Evolutionary conservation across 2,113 vertebrate genomes (phyloP).

Genomic region (Stegastes partitus): DNA sequence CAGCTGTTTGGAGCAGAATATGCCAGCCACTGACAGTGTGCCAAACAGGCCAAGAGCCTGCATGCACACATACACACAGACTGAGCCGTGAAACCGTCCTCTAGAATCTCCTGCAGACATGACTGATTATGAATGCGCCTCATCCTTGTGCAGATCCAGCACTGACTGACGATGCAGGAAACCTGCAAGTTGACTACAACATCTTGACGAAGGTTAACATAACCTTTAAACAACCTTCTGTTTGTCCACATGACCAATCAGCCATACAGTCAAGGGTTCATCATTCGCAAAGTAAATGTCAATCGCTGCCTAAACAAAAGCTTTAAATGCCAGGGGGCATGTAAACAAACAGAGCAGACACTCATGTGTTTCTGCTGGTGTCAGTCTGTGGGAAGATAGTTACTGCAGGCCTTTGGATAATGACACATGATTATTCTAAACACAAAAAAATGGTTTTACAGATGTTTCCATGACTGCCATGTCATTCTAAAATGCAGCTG

Average conservation of each 20-base stretch:
- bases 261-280: constrained; percentile 33
- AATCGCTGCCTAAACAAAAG: constrained; percentile 27
- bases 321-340: constrained; percentile 10
- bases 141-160: constrained; percentile 8
- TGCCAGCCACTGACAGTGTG: constrained; percentile 70
- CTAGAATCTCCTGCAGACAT: constrained; percentile 47
- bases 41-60: constrained; percentile 53
- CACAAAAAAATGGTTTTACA: constrained; percentile 10
- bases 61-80: not conserved
- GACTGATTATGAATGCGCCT: constrained; percentile 35
- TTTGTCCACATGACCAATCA: constrained; percentile 39
- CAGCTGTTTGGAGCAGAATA: constrained; percentile 80
- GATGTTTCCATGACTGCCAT: not conserved
- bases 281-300: constrained; percentile 53
- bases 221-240: constrained; percentile 53
- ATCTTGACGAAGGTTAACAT: constrained; percentile 8
- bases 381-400: constrained; percentile 3
- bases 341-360: constrained; percentile 44
- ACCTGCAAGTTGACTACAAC: not conserved
- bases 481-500: not conserved
- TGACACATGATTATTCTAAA: constrained; percentile 3
- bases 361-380: constrained; percentile 29
- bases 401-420: constrained; percentile 28
- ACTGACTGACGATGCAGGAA: constrained; percentile 31
- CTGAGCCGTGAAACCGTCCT: constrained; percentile 12